A percentile compares a stretch with the other conserved stretches of the same genome.
Evolutionary conservation across 2,888 invertebrate species (phyloP).

Genomic region (Phaonia tiefii): DNA sequence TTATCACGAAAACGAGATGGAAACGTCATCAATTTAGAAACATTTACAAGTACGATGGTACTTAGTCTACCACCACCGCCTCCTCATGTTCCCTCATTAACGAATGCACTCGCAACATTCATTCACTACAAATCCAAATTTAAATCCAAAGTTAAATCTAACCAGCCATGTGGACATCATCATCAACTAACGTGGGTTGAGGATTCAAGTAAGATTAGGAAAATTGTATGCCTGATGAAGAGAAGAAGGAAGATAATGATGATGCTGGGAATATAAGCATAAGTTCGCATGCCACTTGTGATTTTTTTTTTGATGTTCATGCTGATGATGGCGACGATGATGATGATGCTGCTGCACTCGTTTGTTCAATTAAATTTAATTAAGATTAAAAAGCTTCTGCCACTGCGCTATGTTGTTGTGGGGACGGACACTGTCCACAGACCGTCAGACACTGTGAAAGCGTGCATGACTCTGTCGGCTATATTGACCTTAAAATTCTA

Average conservation of each 20-base stretch:
- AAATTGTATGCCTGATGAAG: not conserved
- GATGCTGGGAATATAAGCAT: not conserved
- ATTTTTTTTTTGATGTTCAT: slow-evolving; percentile 27
- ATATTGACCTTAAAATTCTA: slow-evolving; percentile 77
- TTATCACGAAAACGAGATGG: too few relatives aligned
- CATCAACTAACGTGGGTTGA: too few relatives aligned
- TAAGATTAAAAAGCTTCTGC: slow-evolving; percentile 75
- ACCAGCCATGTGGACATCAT: not conserved
- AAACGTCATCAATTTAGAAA: too few relatives aligned
- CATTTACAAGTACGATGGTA: too few relatives aligned
- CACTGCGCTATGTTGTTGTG: not conserved
- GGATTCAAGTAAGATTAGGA: too few relatives aligned
- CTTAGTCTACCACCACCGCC: too few relatives aligned
- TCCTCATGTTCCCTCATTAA: too few relatives aligned
- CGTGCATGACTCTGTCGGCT: slow-evolving; percentile 68
- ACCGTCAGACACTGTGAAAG: too few relatives aligned
- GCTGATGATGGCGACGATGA: slow-evolving; percentile 9
- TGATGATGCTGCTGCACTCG: slow-evolving; percentile 49
- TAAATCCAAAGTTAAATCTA: too few relatives aligned
- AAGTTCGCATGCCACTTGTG: slow-evolving; percentile 19
- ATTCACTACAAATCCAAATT: not conserved
- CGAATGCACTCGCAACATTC: too few relatives aligned
- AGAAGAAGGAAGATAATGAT: not conserved
- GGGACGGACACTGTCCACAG: too few relatives aligned
- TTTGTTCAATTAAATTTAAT: slow-evolving; percentile 78